These are phyloP conservation scores for Patella ulyssiponensis DNA, from an alignment of 2,888 invertebrate genomes.

Conservation along the genomic window DNA sequence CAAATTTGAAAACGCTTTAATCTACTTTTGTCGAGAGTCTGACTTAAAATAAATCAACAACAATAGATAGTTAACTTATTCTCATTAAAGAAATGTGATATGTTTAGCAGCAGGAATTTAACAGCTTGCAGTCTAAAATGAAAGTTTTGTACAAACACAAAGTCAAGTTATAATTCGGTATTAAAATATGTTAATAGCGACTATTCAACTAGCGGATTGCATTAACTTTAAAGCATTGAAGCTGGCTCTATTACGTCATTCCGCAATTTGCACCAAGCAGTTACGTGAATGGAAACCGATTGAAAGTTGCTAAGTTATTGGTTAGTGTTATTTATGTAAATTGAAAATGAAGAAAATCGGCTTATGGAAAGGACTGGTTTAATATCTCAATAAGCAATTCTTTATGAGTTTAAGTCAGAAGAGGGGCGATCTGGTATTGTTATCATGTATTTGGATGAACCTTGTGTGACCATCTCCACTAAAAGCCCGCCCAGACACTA, in stretches of 20 bases:
- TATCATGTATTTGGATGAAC: background rate
- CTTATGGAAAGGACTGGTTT: constrained; percentile 1
- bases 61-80: too few relatives aligned
- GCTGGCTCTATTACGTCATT: background rate
- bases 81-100: too few relatives aligned
- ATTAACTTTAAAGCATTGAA: constrained; percentile 1
- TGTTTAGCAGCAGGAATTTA: background rate
- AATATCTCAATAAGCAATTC: background rate
- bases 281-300: background rate
- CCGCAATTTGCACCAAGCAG: constrained; percentile 6
- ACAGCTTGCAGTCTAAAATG: background rate
- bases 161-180: background rate
- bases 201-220: background rate
- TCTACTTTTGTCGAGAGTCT: too few relatives aligned
- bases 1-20: too few relatives aligned
- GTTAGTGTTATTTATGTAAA: background rate
- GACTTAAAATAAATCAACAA: too few relatives aligned
- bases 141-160: constrained; percentile 3
- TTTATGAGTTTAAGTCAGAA: background rate
- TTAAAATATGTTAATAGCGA: constrained; percentile 7
- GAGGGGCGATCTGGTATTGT: background rate
- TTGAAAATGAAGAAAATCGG: constrained; percentile 3
- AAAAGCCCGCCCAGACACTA: constrained; percentile 3
- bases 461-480: background rate
- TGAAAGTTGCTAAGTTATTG: background rate